A percentile compares a stretch with the other conserved stretches of the same genome.
Conservation (phyloP, 2,113 vertebrate genomes). For the Daboia siamensis region DNA sequence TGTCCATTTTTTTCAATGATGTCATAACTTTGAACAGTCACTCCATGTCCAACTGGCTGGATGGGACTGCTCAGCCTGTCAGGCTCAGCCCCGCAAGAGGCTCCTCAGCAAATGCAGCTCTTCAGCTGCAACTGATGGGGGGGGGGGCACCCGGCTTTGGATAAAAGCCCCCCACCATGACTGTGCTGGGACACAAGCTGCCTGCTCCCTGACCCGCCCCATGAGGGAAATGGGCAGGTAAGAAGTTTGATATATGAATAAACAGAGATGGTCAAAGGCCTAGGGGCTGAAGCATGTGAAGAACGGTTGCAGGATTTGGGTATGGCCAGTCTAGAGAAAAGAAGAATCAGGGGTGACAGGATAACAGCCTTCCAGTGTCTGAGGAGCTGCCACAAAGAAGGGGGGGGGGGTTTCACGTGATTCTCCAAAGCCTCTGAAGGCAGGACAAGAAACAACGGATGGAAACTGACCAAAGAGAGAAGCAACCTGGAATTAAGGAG, state of each 20-base stretch:
- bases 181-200: neutral
- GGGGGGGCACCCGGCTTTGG: neutral
- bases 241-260: too few species aligned
- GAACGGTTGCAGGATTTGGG: neutral
- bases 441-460: neutral
- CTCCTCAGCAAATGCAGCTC: neutral
- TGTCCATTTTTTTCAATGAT: neutral
- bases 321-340: neutral
- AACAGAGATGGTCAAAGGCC: too few species aligned
- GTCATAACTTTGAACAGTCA: neutral
- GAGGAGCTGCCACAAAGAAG: neutral
- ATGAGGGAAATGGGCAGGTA: too few species aligned
- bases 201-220: too few species aligned
- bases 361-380: accelerated
- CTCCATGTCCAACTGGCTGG: neutral
- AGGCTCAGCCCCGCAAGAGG: neutral
- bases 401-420: accelerated
- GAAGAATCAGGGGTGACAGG: neutral
- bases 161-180: neutral
- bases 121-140: neutral
- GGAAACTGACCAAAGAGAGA: neutral
- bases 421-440: neutral
- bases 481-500: neutral
- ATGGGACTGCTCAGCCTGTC: neutral
- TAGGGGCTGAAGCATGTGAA: too few species aligned